phyloP scores from a whole-genome alignment of 2,888 invertebrate species.

The Neocrepidodera transversa region DNA sequence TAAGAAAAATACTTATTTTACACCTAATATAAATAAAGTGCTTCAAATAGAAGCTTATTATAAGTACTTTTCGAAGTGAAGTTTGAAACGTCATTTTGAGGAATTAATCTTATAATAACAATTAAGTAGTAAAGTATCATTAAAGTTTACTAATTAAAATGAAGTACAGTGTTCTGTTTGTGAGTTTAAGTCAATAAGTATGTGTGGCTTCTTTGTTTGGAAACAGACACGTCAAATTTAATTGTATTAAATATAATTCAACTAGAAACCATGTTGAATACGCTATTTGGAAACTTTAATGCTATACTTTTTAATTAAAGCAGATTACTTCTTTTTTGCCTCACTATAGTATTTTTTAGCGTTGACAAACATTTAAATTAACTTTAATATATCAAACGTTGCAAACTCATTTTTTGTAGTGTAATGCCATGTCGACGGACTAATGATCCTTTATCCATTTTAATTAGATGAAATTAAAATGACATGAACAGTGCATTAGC shows the following conservation, averaged over 20 bases:
- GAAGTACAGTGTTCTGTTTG: background rate
- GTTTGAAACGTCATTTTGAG: too few species aligned
- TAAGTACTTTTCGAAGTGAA: too few species aligned
- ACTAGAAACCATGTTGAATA: background rate
- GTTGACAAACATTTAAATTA: conserved; percentile 14
- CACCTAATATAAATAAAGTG: too few species aligned
- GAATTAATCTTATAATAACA: too few species aligned
- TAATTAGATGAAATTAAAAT: conserved; percentile 10
- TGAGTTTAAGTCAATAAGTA: background rate
- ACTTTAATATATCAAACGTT: conserved; percentile 10
- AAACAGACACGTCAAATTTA: background rate
- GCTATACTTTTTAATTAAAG: conserved; percentile 8
- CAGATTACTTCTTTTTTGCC: background rate
- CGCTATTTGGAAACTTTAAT: background rate
- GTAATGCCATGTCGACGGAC: background rate
- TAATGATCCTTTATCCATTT: conserved; percentile 9
- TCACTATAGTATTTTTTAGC: conserved; percentile 8
- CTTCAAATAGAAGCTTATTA: too few species aligned
- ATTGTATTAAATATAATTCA: background rate
- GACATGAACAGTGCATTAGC: conserved; percentile 7
- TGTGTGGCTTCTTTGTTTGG: background rate
- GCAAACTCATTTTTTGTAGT: background rate
- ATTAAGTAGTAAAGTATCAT: background rate
- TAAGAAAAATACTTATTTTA: too few species aligned
- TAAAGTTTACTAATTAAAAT: background rate